phyloP scores from a whole-genome alignment of 2,888 invertebrate species.

The Orthosia gothica region DNA sequence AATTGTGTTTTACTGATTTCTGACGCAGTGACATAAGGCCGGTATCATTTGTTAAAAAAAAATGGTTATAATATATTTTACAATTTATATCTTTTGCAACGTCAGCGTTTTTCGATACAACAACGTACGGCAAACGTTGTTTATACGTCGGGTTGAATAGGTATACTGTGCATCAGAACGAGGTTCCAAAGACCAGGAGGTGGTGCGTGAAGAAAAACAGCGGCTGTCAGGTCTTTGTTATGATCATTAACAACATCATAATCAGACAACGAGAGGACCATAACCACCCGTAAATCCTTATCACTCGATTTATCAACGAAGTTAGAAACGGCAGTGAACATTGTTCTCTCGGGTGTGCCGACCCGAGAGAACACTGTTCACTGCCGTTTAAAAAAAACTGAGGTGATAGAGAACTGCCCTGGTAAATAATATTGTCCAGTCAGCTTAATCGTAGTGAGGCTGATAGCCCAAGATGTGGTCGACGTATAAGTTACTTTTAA shows the following conservation, averaged over 20 bases:
- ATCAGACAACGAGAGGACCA: no score
- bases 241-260: no score
- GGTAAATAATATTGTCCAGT: no score
- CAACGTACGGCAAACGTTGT: slow-evolving; percentile 80
- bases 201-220: no score
- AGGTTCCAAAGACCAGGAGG: slow-evolving; percentile 73
- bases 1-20: neutral
- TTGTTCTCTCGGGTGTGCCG: neutral
- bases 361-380: no score
- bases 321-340: no score
- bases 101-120: slow-evolving; percentile 78
- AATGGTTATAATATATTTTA: neutral
- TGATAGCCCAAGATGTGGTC: neutral
- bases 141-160: slow-evolving; percentile 77
- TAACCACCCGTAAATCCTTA: slow-evolving; percentile 17
- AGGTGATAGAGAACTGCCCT: no score
- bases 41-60: neutral
- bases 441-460: no score
- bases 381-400: no score
- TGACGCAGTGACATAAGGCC: neutral
- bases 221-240: no score
- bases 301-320: neutral
- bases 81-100: neutral
- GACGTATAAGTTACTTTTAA: neutral
- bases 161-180: slow-evolving; percentile 84